Base-by-base conservation (phyloP, 1,140 invertebrate genomes). In the Drosophila nikananu region DNA sequence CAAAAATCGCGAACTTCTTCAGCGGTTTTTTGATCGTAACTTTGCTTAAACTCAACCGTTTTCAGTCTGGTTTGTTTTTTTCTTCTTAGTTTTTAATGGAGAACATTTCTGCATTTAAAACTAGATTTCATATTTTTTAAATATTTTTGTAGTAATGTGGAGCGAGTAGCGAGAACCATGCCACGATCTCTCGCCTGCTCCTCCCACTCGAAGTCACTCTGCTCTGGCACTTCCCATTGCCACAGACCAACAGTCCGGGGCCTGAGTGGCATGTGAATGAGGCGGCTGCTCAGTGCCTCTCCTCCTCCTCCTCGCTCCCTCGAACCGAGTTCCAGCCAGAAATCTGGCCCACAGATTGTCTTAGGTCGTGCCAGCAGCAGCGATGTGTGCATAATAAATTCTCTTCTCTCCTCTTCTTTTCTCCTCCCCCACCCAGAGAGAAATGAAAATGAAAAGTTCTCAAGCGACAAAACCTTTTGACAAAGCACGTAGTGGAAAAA, bases 371-470 rank as follows among this genome's bases (percentile, higher is more conserved):
- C 86, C 77, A 81, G 48, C 51, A 35, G 15, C 8, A 8, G 57
- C 77, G 68, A 84, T 59, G 54, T 57, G 81, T 44, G 83, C 81
- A 87, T 89, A 90, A 90, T 89, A 87, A 75, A 80, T 57, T 55
- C 54, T 55, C 13, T 37, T 21, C 25, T 13, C 12, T 23, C 37
- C 15, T 30, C 23, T n/a, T 25, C 13, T 13, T 17, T 2, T 7
- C 21, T 17, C 15, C 17, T 19, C 3, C 17, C 41, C 48, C 19
- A 19, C 41, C 72, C 1, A 39, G 54, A 80, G 46, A 57, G 81
- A 82, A 86, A 87, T 86, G 80, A 74, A 87, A 87, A 78, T 76
- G 84, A 87, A 87, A 90, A 87, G 70, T 81, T 87, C 86, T 87
- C 84, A 81, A 75, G 77, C 81, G 37, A 65, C 74, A 54, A 75